Evolutionary conservation across 2,797 vertebrate species (phyloP), one percentile per base, ranked within the genome.

Genomic region (Tamandua tetradactyla): DNA sequence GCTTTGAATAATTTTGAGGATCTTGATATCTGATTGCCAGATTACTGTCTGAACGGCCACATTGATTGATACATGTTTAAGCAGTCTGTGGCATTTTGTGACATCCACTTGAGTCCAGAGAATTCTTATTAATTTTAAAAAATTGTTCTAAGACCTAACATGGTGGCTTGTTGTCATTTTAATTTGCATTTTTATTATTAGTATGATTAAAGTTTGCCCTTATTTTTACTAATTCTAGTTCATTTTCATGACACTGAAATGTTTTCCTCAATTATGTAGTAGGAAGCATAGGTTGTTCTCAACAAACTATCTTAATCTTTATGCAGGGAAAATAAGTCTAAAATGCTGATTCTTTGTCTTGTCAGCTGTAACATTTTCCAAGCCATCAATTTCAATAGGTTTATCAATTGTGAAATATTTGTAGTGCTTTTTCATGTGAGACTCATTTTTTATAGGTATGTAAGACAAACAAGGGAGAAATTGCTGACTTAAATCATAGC

Each of bases 281-380:
- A 49, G 79, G 66, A 49, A 94, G 25, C 4, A 89, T 68, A 4
- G 27, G 15, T 5, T 30, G 18, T 92, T 93, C 78, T 52, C 76
- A 85, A 84, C 14, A 86, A 92, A 62, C 23, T 47, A 44, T 78
- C 57, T 81, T 78, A 81, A 9, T 72, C 40, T 93, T 85, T 76
- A 47, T 91, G 30, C 69, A 86, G 18, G 68, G 57, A 95, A 94
- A 95, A 68, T 42, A 35, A n/a, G 2, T 55, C 52, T 93, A 62
- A 95, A 52, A 57, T 32, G 22, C 22, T 30, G 10, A 88, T 57
- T 80, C n/a, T 80, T 87, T 93, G n/a, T 78, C 22, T 30, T 44
- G 30, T 84, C 81, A 87, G 27, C 25, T 68, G 23, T 44, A 59
- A n/a, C 35, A 49, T 52, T 88, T 93, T 87, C 42, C 11, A 82